phyloP scores from a whole-genome alignment of 2,797 vertebrate genomes.

The Nyctalus aviator region DNA sequence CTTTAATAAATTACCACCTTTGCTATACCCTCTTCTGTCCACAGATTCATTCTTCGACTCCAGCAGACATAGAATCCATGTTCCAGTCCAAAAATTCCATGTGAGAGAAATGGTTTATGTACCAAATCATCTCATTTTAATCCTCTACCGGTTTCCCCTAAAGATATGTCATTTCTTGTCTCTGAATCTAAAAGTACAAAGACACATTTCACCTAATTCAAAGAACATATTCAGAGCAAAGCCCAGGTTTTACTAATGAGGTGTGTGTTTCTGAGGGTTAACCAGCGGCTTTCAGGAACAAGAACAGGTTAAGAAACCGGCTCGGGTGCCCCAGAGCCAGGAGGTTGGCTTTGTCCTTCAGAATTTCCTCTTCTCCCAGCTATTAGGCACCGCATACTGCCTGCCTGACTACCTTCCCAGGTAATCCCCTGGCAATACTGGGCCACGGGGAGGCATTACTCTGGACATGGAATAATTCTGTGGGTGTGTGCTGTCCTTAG shows the following conservation, averaged over 20 bases:
- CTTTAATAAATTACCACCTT: too few relatives aligned
- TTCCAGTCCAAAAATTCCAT: too few relatives aligned
- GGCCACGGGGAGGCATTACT: background rate
- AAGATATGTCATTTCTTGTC: slow-evolving; percentile 31
- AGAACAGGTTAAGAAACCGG: background rate
- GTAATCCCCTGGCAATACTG: background rate
- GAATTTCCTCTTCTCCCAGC: background rate
- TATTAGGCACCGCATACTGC: background rate
- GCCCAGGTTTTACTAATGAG: background rate
- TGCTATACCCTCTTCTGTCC: too few relatives aligned
- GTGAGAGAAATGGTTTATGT: background rate
- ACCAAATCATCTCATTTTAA: slow-evolving; percentile 37
- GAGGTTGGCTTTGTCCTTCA: background rate
- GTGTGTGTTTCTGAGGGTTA: background rate
- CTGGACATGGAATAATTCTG: background rate
- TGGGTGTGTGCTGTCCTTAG: background rate
- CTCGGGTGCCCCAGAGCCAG: background rate
- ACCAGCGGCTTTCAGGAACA: background rate
- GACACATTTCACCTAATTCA: background rate
- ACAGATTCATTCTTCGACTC: too few relatives aligned
- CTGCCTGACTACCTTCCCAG: background rate
- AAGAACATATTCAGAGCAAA: background rate
- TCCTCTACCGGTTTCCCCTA: background rate
- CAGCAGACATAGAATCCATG: too few relatives aligned
- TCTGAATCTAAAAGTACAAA: slow-evolving; percentile 30